Evolutionary conservation across 2,888 invertebrate species (phyloP).

Genomic region (Drosophila imparisetae): DNA sequence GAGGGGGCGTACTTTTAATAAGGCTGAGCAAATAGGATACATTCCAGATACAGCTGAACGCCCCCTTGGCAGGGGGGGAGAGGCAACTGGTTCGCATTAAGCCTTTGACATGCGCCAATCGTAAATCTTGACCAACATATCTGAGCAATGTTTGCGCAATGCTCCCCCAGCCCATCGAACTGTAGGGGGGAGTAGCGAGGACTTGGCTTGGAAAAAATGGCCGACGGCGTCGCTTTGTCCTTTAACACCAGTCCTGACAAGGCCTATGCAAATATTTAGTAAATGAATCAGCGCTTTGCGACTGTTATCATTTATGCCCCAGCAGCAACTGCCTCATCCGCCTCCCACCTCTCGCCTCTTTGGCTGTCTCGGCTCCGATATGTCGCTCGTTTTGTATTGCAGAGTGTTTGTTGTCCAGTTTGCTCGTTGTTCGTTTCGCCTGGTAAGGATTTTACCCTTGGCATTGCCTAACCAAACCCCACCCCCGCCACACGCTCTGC

Average conservation of each 20-base stretch:
- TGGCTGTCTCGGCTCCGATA: conserved; percentile 10
- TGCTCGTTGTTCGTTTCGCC: conserved; percentile 19
- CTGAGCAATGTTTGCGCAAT: conserved; percentile 76
- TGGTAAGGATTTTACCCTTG: conserved; percentile 33
- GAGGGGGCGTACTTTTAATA: conserved; percentile 57
- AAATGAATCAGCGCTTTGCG: conserved; percentile 83
- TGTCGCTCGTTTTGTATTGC: conserved; percentile 18
- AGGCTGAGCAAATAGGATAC: conserved; percentile 67
- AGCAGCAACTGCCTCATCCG: conserved; percentile 11
- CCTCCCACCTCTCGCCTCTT: conserved; percentile 18
- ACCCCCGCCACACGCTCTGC: background rate
- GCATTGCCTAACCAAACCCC: background rate
- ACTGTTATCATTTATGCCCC: conserved; percentile 79
- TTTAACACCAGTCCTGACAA: conserved; percentile 78
- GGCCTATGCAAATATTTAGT: conserved; percentile 83
- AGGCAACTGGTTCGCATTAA: conserved; percentile 58
- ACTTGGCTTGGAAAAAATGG: conserved; percentile 47
- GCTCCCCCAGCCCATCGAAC: conserved; percentile 14
- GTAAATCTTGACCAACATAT: conserved; percentile 82
- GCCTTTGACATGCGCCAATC: conserved; percentile 82
- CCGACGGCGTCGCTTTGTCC: conserved; percentile 66
- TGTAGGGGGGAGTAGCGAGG: conserved; percentile 7
- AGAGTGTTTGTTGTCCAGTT: conserved; percentile 25
- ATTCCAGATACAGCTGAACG: conserved; percentile 38
- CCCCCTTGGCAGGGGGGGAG: background rate